These are phyloP conservation scores for Hypselothyrea guttata DNA, from an alignment of 2,888 invertebrate species.

Conservation along the genomic window DNA sequence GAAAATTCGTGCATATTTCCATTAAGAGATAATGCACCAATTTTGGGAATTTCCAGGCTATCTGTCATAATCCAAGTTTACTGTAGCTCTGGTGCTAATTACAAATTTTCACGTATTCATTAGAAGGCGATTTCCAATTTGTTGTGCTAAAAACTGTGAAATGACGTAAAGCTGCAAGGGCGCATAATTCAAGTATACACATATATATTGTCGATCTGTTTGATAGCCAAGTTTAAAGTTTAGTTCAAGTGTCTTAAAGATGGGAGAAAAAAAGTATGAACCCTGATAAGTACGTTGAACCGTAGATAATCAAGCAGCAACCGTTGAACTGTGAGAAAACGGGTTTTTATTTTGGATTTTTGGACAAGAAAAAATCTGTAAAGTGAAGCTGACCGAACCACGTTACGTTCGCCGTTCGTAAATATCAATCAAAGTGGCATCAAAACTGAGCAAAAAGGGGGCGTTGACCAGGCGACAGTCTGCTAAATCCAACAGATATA, in stretches of 20 bases:
- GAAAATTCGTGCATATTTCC: too few species aligned
- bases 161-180: neutral
- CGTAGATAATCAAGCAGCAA: conserved; percentile 66
- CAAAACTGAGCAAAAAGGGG: conserved; percentile 28
- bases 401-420: conserved; percentile 12
- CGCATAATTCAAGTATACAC: conserved; percentile 10
- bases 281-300: conserved; percentile 71
- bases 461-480: conserved; percentile 34
- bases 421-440: conserved; percentile 68
- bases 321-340: conserved; percentile 53
- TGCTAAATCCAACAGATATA: conserved; percentile 21
- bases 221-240: neutral
- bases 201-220: conserved; percentile 3
- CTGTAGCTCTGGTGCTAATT: neutral
- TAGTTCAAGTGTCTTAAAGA: neutral
- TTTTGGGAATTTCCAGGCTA: neutral
- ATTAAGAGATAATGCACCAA: neutral
- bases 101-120: neutral
- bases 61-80: neutral
- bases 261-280: conserved; percentile 22
- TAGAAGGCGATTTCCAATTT: neutral
- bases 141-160: conserved; percentile 1
- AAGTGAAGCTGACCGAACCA: conserved; percentile 10
- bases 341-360: conserved; percentile 42
- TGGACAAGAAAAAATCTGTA: conserved; percentile 34